These are phyloP conservation scores for Euwallacea fornicatus DNA, from an alignment of 1,140 invertebrate genomes.

Conservation along the genomic window DNA sequence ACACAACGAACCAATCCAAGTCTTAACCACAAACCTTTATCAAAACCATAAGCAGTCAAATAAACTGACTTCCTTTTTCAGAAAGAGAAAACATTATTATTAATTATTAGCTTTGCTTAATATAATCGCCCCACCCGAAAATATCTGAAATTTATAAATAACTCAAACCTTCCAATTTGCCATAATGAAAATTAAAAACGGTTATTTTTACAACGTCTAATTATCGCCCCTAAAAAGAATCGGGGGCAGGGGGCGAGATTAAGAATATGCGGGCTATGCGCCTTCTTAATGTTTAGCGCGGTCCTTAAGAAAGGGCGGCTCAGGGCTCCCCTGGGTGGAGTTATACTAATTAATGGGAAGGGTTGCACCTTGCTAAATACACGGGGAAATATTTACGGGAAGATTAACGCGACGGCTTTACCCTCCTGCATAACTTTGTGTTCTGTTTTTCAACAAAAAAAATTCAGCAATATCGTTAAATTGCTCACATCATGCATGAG, in stretches of 20 bases:
- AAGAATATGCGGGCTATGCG: constrained; percentile 31
- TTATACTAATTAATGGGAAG: constrained; percentile 48
- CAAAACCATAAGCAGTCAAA: no score
- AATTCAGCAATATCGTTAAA: background rate
- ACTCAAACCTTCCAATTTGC: no score
- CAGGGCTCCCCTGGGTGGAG: constrained; percentile 42
- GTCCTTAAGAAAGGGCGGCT: constrained; percentile 44
- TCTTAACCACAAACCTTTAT: no score
- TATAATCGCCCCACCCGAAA: no score
- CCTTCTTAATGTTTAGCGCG: constrained; percentile 44
- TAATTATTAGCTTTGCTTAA: no score
- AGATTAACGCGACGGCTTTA: constrained; percentile 37
- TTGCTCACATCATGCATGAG: background rate
- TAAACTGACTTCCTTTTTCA: no score
- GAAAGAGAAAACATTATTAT: no score
- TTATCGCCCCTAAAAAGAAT: constrained; percentile 33
- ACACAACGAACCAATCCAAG: no score
- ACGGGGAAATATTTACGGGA: constrained; percentile 45
- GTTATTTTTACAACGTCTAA: constrained; percentile 32
- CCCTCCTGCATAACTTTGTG: constrained; percentile 2
- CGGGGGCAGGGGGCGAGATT: constrained; percentile 19
- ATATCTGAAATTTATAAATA: no score
- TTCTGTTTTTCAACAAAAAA: background rate
- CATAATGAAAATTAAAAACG: constrained; percentile 28
- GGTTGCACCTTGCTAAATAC: constrained; percentile 45